These are phyloP conservation scores for Aythya fuligula DNA, from an alignment of 2,797 vertebrate genomes.

Conservation along the genomic window DNA sequence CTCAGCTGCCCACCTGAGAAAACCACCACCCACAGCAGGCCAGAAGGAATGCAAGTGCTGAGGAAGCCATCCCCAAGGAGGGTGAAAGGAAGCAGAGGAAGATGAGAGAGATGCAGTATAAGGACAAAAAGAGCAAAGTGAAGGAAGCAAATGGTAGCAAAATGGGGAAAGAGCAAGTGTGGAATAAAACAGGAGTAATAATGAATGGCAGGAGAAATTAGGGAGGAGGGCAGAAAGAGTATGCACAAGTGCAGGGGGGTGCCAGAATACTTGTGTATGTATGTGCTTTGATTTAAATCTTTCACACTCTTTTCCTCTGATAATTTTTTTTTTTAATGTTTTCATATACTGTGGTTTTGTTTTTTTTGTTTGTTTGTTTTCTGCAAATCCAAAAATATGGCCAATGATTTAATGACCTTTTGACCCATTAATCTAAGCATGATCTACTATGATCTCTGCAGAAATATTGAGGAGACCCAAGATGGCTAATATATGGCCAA, in stretches of 20 bases:
- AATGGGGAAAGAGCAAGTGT: neutral
- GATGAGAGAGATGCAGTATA: neutral
- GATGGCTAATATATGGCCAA: neutral
- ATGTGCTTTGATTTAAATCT: neutral
- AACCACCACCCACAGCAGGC: neutral
- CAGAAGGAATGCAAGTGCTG: neutral
- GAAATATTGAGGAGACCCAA: neutral
- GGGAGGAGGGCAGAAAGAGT: neutral
- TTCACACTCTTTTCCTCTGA: neutral
- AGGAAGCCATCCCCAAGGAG: neutral
- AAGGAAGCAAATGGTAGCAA: neutral
- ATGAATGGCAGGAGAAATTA: neutral
- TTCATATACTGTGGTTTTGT: neutral
- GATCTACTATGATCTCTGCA: neutral
- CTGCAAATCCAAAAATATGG: neutral
- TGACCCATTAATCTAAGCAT: neutral
- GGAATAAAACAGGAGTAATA: neutral
- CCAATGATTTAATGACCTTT: neutral
- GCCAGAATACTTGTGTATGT: neutral
- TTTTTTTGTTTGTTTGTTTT: neutral
- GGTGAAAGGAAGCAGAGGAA: neutral
- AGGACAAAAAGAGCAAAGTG: neutral
- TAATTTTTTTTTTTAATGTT: neutral
- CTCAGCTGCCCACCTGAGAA: too few relatives aligned
- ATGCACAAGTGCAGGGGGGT: neutral